Percentiles rank a stretch among this genome's conserved stretches.
Evolutionary conservation across 2,888 invertebrate genomes (phyloP).

Genomic region (Drymonia ruficornis): DNA sequence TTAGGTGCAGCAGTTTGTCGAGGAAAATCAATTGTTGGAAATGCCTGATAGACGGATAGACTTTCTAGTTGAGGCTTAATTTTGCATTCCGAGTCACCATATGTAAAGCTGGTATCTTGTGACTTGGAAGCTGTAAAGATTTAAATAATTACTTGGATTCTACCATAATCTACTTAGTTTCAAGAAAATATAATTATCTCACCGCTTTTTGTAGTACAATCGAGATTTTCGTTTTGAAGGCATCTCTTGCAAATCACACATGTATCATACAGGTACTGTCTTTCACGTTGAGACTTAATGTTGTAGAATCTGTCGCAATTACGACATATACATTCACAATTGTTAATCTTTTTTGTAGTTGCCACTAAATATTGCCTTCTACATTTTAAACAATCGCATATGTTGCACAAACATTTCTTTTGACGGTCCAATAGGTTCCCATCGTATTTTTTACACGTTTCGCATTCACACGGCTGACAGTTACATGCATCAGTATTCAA

Average conservation of each 20-base stretch:
- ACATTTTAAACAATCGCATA: conserved; percentile 43
- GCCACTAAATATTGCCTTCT: conserved; percentile 13
- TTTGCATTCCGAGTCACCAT: conserved; percentile 5
- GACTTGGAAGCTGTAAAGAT: not conserved
- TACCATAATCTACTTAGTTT: not conserved
- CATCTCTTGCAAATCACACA: conserved; percentile 7
- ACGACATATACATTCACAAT: conserved; percentile 21
- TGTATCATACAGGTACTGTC: conserved; percentile 6
- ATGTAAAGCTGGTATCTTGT: not conserved
- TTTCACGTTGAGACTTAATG: conserved; percentile 9
- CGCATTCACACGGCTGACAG: conserved; percentile 42
- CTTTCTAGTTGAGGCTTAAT: conserved; percentile 1
- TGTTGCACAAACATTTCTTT: conserved; percentile 33
- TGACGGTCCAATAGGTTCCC: not conserved
- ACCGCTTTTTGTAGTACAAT: conserved; percentile 11
- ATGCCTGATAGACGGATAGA: not conserved
- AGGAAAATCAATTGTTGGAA: conserved; percentile 4
- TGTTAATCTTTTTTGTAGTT: conserved; percentile 4
- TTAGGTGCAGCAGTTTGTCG: not conserved
- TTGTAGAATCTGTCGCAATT: conserved; percentile 27
- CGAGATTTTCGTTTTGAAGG: not conserved
- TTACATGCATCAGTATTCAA: conserved; percentile 23
- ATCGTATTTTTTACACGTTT: conserved; percentile 27
- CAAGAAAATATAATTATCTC: conserved; percentile 16
- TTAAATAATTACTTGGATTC: not conserved